These are phyloP conservation scores for Harpagifer antarcticus DNA, from an alignment of 2,797 vertebrate genomes.

Conservation along the genomic window DNA sequence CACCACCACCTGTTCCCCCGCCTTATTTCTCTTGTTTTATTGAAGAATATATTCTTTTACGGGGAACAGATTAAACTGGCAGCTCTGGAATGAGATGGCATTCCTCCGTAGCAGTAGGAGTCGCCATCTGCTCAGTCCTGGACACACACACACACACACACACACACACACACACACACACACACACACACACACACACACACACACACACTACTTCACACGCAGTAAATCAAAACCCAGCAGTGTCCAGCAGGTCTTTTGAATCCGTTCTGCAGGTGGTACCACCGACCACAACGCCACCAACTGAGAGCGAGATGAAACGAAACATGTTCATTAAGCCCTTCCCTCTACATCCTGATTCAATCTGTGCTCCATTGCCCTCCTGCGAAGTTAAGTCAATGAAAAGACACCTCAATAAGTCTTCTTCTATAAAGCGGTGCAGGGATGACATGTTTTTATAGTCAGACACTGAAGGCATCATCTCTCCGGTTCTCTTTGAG, in stretches of 20 bases:
- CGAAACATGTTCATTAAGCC: background rate
- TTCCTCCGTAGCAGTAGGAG: slow-evolving; percentile 67
- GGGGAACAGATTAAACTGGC: slow-evolving; percentile 61
- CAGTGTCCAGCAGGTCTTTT: slow-evolving; percentile 33
- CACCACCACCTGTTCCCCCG: slow-evolving; percentile 33
- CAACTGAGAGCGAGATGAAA: background rate
- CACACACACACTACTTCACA: background rate
- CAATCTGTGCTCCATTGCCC: background rate
- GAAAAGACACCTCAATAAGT: background rate
- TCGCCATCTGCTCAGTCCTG: slow-evolving; percentile 66
- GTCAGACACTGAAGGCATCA: too few relatives aligned
- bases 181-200: background rate
- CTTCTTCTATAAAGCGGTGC: background rate
- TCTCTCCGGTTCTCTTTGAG: too few relatives aligned
- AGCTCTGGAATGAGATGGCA: slow-evolving; percentile 63
- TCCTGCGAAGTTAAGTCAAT: background rate
- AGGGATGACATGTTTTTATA: too few relatives aligned
- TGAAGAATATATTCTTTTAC: slow-evolving; percentile 29
- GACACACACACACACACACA: slow-evolving; percentile 14
- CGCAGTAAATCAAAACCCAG: slow-evolving; percentile 44
- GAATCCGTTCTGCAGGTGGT: slow-evolving; percentile 50
- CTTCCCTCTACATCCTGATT: background rate
- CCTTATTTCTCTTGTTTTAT: slow-evolving; percentile 46
- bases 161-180: background rate
- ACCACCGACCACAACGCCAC: slow-evolving; percentile 1